Conservation (phyloP, 1,140 invertebrate genomes). For the Cephus cinctus region DNA sequence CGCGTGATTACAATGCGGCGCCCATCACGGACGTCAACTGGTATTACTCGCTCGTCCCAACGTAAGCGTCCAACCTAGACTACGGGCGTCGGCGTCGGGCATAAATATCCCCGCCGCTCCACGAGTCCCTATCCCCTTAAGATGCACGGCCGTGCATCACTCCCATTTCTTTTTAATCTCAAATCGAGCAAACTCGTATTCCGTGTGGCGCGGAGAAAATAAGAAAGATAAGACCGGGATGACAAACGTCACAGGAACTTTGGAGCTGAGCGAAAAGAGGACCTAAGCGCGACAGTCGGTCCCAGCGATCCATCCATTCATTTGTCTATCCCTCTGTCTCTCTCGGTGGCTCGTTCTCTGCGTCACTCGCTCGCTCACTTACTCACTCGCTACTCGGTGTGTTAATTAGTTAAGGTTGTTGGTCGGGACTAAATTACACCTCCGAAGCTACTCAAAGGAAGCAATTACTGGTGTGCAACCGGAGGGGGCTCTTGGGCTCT, state of each 20-base stretch:
- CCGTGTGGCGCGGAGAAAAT: no score
- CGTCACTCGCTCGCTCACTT: constrained; percentile 45
- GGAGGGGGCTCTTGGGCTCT: constrained; percentile 34
- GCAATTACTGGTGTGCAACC: constrained; percentile 55
- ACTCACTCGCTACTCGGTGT: constrained; percentile 50
- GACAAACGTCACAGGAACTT: neutral
- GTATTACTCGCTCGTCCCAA: no score
- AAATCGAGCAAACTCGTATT: no score
- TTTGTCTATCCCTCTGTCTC: constrained; percentile 36
- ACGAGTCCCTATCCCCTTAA: no score
- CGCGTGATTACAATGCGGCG: no score
- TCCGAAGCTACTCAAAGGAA: constrained; percentile 57
- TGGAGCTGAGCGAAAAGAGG: constrained; percentile 18
- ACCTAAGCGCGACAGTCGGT: constrained; percentile 25
- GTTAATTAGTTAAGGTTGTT: constrained; percentile 59
- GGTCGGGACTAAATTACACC: constrained; percentile 57
- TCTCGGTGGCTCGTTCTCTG: constrained; percentile 30
- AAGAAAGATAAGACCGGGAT: neutral
- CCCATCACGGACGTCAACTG: no score
- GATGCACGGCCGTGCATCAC: no score
- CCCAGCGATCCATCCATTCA: constrained; percentile 33
- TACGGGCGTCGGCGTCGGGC: no score
- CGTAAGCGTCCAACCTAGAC: no score
- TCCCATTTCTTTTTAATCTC: no score
- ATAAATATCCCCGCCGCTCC: no score